Percentiles rank a stretch among this genome's conserved stretches.
phyloP scores from a whole-genome alignment of 2,797 vertebrate species.

The Tachyglossus aculeatus region DNA sequence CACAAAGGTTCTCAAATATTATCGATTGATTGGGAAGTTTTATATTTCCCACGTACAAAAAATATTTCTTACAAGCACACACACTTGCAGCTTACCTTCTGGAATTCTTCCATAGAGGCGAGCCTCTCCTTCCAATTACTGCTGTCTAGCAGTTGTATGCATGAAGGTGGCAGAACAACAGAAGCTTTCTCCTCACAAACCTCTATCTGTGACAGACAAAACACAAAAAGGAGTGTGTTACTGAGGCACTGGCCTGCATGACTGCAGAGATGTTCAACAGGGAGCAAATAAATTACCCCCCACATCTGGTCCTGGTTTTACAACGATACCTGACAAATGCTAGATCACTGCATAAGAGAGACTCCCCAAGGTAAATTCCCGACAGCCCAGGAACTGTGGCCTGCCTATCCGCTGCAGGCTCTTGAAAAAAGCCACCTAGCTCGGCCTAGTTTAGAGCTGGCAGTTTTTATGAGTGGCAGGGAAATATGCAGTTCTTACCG shows the following conservation, averaged over 20 bases:
- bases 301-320: too few relatives aligned
- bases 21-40: too few relatives aligned
- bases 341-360: not conserved
- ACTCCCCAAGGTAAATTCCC: not conserved
- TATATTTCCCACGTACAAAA: not conserved
- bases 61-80: not conserved
- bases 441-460: not conserved
- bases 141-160: conserved; percentile 91
- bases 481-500: conserved; percentile 76
- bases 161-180: conserved; percentile 88
- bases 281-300: too few relatives aligned
- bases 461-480: not conserved
- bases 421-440: not conserved
- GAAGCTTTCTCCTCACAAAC: conserved; percentile 92
- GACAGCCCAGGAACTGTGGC: not conserved
- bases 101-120: conserved; percentile 98
- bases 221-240: conserved; percentile 3
- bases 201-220: conserved; percentile 79
- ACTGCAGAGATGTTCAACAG: not conserved
- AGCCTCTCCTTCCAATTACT: conserved; percentile 97
- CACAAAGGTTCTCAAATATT: too few relatives aligned
- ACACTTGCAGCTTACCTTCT: conserved; percentile 78
- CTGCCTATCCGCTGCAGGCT: not conserved
- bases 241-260: not conserved
- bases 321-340: too few relatives aligned